Percentiles rank a stretch among this genome's conserved stretches.
Conservation (phyloP, 1,140 invertebrate genomes). For the Heliconius nattereri region DNA sequence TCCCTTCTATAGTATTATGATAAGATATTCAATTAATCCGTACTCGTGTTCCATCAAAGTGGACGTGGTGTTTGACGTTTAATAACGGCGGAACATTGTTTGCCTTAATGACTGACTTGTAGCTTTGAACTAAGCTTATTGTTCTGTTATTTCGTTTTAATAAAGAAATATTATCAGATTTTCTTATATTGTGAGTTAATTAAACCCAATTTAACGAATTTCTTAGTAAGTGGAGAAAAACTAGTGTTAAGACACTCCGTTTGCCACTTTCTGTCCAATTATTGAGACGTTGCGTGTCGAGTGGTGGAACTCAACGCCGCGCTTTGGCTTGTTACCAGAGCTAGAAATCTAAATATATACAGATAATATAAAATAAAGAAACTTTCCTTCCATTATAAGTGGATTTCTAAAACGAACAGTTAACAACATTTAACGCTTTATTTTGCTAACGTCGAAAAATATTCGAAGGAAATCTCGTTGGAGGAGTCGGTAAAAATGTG, state of each 20-base stretch:
- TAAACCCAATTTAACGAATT: no score
- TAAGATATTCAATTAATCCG: not conserved
- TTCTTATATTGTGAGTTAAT: not conserved
- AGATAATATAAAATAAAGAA: not conserved
- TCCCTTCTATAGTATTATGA: not conserved
- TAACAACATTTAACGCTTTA: not conserved
- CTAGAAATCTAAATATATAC: no score
- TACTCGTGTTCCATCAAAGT: slow-evolving; percentile 5
- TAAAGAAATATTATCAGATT: not conserved
- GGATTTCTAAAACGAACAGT: not conserved
- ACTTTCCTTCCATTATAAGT: not conserved
- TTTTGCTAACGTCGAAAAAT: not conserved
- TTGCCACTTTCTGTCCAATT: no score
- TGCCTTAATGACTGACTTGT: not conserved
- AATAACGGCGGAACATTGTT: slow-evolving; percentile 6
- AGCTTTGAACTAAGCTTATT: slow-evolving; percentile 2
- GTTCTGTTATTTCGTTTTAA: not conserved
- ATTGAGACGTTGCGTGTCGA: no score
- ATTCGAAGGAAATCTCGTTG: not conserved
- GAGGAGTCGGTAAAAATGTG: not conserved
- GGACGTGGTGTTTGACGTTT: slow-evolving; percentile 4
- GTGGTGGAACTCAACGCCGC: no score
- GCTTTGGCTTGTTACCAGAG: no score
- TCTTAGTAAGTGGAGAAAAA: no score
- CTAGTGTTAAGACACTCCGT: no score